phyloP scores from a whole-genome alignment of 2,888 invertebrate species.

The Melitaea athalia region DNA sequence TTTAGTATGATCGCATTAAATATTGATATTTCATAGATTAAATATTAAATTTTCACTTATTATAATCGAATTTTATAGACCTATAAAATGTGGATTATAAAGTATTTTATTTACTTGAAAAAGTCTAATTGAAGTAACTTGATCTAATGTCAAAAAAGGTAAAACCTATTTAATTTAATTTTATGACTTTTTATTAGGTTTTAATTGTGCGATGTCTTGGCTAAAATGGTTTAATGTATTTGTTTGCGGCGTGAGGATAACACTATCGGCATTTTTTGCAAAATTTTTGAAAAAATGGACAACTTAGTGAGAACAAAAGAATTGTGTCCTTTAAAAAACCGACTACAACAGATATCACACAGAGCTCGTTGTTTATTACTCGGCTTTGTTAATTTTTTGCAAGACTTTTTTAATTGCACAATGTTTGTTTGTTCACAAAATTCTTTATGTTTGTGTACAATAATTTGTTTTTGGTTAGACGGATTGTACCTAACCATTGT shows the following conservation, averaged over 20 bases:
- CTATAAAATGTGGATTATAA: too few relatives aligned
- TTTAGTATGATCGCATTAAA: conserved; percentile 48
- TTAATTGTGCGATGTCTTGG: too few relatives aligned
- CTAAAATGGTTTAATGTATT: too few relatives aligned
- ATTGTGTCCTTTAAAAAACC: conserved; percentile 52
- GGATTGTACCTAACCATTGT: conserved; percentile 43
- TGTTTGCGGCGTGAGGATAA: conserved; percentile 5
- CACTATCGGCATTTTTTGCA: conserved; percentile 52
- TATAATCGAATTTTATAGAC: too few relatives aligned
- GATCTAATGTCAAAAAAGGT: too few relatives aligned
- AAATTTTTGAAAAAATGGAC: conserved; percentile 49
- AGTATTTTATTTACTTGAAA: too few relatives aligned
- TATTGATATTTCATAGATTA: conserved; percentile 10
- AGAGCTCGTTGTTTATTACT: conserved; percentile 43
- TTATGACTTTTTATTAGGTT: too few relatives aligned
- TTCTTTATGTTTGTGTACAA: conserved; percentile 60
- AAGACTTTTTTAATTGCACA: conserved; percentile 68
- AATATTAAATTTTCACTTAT: conserved; percentile 10
- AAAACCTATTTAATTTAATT: too few relatives aligned
- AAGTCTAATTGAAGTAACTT: too few relatives aligned
- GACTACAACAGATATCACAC: conserved; percentile 49
- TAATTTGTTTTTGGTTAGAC: conserved; percentile 47
- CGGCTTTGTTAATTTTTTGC: conserved; percentile 55
- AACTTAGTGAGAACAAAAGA: conserved; percentile 42
- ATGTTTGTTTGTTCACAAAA: conserved; percentile 55